Percentiles rank a stretch among this genome's conserved stretches.
phyloP scores from a whole-genome alignment of 2,888 invertebrate genomes.

The Erebia ligea region DNA sequence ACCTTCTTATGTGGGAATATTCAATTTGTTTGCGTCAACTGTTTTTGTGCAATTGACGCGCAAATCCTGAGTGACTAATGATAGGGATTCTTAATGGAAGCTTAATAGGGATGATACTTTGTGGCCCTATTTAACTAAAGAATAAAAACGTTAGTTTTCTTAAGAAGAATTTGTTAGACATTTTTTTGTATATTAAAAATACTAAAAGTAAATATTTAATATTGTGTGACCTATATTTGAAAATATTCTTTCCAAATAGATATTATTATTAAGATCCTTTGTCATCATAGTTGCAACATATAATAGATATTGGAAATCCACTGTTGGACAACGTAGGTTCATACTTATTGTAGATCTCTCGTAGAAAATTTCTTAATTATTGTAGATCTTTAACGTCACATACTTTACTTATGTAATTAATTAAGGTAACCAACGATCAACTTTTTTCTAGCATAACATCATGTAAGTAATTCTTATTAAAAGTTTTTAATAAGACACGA shows the following conservation, averaged over 20 bases:
- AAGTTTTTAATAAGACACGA: conserved; percentile 9
- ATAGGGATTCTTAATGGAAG: conserved; percentile 61
- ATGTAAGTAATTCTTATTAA: conserved; percentile 2
- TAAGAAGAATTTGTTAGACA: too few relatives aligned
- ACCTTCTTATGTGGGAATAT: conserved; percentile 80
- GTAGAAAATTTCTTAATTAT: too few relatives aligned
- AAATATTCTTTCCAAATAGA: too few relatives aligned
- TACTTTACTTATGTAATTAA: background rate
- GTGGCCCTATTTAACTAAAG: background rate
- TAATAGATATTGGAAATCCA: too few relatives aligned
- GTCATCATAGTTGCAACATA: too few relatives aligned
- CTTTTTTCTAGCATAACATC: background rate
- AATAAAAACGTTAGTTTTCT: background rate
- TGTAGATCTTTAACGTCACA: too few relatives aligned
- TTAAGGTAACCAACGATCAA: background rate
- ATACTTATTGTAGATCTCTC: too few relatives aligned
- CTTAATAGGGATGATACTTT: conserved; percentile 47
- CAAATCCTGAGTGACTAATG: conserved; percentile 76
- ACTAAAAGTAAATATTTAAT: too few relatives aligned
- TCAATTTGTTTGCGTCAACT: conserved; percentile 79
- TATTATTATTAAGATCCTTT: too few relatives aligned
- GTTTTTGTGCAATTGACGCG: conserved; percentile 81
- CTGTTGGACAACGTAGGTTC: too few relatives aligned
- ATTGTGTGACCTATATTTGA: too few relatives aligned
- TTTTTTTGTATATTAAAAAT: too few relatives aligned